Conservation (phyloP, 2,888 invertebrate genomes). For the Prostheceraeus crozeri region DNA sequence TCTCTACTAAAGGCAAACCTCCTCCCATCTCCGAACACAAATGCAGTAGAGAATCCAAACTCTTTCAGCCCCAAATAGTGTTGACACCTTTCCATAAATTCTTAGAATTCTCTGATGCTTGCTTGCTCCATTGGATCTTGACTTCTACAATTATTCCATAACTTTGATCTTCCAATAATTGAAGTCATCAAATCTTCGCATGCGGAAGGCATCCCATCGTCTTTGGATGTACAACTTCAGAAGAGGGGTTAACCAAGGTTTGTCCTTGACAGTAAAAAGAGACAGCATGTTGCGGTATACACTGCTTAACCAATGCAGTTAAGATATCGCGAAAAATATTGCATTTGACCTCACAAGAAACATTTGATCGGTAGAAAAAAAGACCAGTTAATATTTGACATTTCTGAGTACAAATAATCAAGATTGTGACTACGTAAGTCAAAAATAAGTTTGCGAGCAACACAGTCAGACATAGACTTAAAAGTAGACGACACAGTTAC, state of each 20-base stretch:
- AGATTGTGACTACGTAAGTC: background rate
- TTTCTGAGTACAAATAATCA: background rate
- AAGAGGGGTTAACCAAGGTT: conserved; percentile 11
- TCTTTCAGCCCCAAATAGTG: too few species aligned
- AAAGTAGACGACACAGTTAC: background rate
- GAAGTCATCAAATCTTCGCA: background rate
- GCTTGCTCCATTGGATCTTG: background rate
- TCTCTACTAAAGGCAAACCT: too few species aligned
- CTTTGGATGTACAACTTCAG: background rate
- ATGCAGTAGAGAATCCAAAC: too few species aligned
- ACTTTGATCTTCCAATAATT: conserved; percentile 9
- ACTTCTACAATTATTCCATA: background rate
- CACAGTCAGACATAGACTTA: background rate
- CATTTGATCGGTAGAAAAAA: conserved; percentile 8
- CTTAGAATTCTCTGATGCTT: background rate
- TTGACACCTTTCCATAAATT: conserved; percentile 1
- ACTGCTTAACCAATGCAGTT: background rate
- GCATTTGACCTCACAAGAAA: background rate
- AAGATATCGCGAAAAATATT: conserved; percentile 10
- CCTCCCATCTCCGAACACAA: too few species aligned
- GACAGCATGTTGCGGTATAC: background rate
- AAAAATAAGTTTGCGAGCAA: conserved; percentile 3
- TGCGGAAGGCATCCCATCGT: conserved; percentile 14
- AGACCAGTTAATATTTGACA: conserved; percentile 13
- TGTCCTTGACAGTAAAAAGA: background rate